A percentile compares a stretch with the other conserved stretches of the same genome.
Evolutionary conservation across 2,797 vertebrate species (phyloP).

Genomic region (Chelon auratus): DNA sequence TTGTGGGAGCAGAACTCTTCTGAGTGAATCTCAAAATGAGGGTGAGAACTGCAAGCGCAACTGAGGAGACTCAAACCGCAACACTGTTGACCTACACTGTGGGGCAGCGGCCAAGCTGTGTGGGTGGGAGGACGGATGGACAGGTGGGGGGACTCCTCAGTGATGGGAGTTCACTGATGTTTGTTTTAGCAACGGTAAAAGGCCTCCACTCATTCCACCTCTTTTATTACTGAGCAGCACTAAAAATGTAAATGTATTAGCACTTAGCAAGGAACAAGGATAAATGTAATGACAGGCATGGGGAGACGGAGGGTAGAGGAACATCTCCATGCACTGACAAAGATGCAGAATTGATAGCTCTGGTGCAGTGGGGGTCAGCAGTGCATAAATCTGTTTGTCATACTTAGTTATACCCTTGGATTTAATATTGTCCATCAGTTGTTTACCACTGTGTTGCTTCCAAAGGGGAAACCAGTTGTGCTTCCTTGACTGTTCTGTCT

Average conservation of each 20-base stretch:
- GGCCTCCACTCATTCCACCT: slow-evolving; percentile 72
- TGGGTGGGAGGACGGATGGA: slow-evolving; percentile 37
- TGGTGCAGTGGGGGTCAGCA: slow-evolving; percentile 67
- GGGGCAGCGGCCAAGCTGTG: slow-evolving; percentile 68
- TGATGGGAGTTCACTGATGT: slow-evolving; percentile 64
- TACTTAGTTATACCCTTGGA: slow-evolving; percentile 72
- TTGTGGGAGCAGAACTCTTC: slow-evolving; percentile 56
- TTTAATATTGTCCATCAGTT: slow-evolving; percentile 78
- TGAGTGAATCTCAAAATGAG: slow-evolving; percentile 54
- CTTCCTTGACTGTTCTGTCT: slow-evolving; percentile 77
- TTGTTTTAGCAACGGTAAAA: slow-evolving; percentile 72
- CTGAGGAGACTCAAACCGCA: slow-evolving; percentile 80
- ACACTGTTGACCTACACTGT: slow-evolving; percentile 89
- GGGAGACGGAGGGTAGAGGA: slow-evolving; percentile 63
- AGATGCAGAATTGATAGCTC: slow-evolving; percentile 74
- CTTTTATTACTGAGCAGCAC: slow-evolving; percentile 81
- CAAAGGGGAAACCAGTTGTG: slow-evolving; percentile 79
- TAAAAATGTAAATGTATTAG: slow-evolving; percentile 83
- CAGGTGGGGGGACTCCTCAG: slow-evolving; percentile 48
- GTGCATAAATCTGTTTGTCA: slow-evolving; percentile 81
- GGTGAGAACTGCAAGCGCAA: slow-evolving; percentile 66
- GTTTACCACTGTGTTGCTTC: slow-evolving; percentile 81
- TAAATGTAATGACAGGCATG: slow-evolving; percentile 67
- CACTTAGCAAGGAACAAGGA: slow-evolving; percentile 78
- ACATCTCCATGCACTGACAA: slow-evolving; percentile 63